Evolutionary conservation across 2,797 vertebrate species (phyloP), one percentile per base, ranked within the genome.

Genomic region (Synaphobranchus kaupii): DNA sequence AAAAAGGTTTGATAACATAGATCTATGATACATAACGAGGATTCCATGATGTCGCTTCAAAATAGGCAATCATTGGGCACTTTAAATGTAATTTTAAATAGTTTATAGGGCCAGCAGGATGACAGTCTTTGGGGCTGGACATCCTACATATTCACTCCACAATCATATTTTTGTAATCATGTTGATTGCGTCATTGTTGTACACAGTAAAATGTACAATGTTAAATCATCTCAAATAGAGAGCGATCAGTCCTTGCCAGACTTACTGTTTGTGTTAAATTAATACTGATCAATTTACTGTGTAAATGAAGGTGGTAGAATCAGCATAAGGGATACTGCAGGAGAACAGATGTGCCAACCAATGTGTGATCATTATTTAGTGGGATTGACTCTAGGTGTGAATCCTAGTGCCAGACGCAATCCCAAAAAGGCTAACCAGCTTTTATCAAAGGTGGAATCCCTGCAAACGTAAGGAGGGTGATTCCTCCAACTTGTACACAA

Each of bases 391-490:
- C 47, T n/a, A 20, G 44, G 44, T n/a, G 58, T 28, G 63, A 52
- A 28, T 54, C 28, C 66, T 68, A 52, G 39, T 90, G 78, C 47
- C 78, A 81, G 47, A 9, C 84, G 88, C 90, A 88, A 86, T 94
- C 95, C 95, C 95, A 93, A 94, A 93, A 95, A 95, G 95, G 95
- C 52, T 90, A 94, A 90, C 87, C 73, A 88, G 87, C 85, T 92
- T 89, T 93, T 91, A 87, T 87, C 88, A 91, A 73, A 78, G 66
- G 90, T 92, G 94, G 93, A 94, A 92, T 94, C 93, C 90, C 93
- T 82, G 71, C 90, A 85, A 63, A 22, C 54, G 63, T 52, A 34
- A 83, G 39, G 4, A 60, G 76, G 90, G 93, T 92, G 91, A 90
- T 91, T 90, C 92, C 93, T 92, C 60, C 47, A 52, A 66, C 58